Percentiles rank a stretch among this genome's conserved stretches.
phyloP scores from a whole-genome alignment of 2,888 invertebrate genomes.

The Ophraella communa region DNA sequence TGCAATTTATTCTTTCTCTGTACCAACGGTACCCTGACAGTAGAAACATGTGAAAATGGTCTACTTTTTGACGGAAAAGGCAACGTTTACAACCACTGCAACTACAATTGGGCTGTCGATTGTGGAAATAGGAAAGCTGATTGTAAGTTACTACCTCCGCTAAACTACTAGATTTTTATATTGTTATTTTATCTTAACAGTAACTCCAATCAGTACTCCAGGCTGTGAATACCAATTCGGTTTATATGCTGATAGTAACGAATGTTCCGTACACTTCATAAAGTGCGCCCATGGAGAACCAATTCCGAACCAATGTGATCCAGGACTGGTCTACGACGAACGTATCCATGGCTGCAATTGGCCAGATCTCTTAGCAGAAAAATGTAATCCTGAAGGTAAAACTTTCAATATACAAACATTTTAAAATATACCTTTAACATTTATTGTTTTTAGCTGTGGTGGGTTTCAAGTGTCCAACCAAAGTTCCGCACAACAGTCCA shows the following conservation, averaged over 20 bases:
- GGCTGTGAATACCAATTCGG: constrained; percentile 91
- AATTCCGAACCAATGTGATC: constrained; percentile 80
- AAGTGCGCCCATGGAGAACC: constrained; percentile 87
- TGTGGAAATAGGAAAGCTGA: constrained; percentile 83
- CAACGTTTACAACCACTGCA: constrained; percentile 89
- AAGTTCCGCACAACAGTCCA: constrained; percentile 79
- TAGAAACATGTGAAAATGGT: constrained; percentile 92
- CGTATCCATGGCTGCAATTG: constrained; percentile 90
- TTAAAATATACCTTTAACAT: neutral
- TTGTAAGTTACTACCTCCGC: constrained; percentile 71
- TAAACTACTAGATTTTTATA: too few species aligned
- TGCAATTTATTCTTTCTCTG: constrained; percentile 92
- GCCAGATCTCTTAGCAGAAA: constrained; percentile 88
- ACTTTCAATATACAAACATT: too few species aligned
- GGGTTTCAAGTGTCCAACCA: constrained; percentile 90
- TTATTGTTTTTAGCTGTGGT: constrained; percentile 73
- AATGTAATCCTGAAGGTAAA: constrained; percentile 87
- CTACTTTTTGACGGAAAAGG: constrained; percentile 91
- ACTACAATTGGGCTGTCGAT: constrained; percentile 91
- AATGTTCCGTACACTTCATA: constrained; percentile 85
- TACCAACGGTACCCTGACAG: constrained; percentile 86
- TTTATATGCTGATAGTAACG: constrained; percentile 79
- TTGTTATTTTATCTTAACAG: constrained; percentile 58
- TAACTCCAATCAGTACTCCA: constrained; percentile 78
- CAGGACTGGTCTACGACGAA: constrained; percentile 88